Base-by-base conservation (phyloP, 2,888 invertebrate genomes). In the Pyrrhia umbra region DNA sequence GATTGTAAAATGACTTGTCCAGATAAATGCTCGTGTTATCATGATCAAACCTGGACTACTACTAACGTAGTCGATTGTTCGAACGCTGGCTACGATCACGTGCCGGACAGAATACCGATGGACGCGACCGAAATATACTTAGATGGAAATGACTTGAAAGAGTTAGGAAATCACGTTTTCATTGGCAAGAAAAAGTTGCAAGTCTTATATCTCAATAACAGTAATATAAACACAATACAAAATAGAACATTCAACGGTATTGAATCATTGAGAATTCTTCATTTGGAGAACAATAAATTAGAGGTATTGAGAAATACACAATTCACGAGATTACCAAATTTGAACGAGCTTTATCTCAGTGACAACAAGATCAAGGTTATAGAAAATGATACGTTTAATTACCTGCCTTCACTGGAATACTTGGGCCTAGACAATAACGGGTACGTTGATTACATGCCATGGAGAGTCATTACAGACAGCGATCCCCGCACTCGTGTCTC, bases 1-100 rank as follows among this genome's bases (percentile, higher is more conserved):
- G 98, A 98, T 94, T 98, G 98, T 92, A 97, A 98, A 95, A 98
- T 98, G 97, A 97, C 97, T 81, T 98, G 98, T 90, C 98, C 98
- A 76, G 96, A 96, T 89, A 97, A 97, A 89, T 98, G 98, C 92
- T 96, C 97, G 77, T 98, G 98, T 90, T 98, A 97, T 95, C 97
- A 97, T 94, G 98, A 98, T 95, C 96, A 97, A 91, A 96, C 97
- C 81, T 98, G 98, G 97, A 96, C 96, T 81, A 97, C 97, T 86
- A 87, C 87, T 77, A 98, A 98, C 95, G 97, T 98, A 60, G 97
- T 98, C 77, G 97, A 97, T 94, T 98, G 98, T 94, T 97, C 97
- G 80, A 96, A 96, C 86, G 96, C 96, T 79, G 96, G 96, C 75
- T 97, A 97, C 92, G 96, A 96, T 85, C 95, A 95, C 88, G 97